Percentiles rank a stretch among this genome's conserved stretches.
phyloP scores from a whole-genome alignment of 2,113 vertebrate species.

The Oplegnathus fasciatus region DNA sequence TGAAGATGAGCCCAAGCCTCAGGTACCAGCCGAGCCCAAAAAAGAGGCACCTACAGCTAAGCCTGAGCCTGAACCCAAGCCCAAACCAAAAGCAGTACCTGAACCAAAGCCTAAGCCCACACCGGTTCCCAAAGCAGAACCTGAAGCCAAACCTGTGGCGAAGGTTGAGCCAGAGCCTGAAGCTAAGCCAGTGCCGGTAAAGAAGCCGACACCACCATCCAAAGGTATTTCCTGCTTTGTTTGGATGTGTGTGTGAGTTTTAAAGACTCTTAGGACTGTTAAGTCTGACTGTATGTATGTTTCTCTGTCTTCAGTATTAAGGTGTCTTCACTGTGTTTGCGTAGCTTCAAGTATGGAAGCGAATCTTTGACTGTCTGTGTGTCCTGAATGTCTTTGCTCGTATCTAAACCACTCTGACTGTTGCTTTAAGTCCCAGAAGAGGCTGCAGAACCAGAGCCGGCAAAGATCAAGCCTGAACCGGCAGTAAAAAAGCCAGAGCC shows the following conservation, averaged over 20 bases:
- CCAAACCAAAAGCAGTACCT: slow-evolving; percentile 44
- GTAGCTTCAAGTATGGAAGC: slow-evolving; percentile 74
- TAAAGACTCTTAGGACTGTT: neutral
- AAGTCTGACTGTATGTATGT: slow-evolving; percentile 20
- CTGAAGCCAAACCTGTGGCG: slow-evolving; percentile 53
- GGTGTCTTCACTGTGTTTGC: slow-evolving; percentile 36
- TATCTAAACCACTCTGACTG: slow-evolving; percentile 58
- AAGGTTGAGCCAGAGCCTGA: slow-evolving; percentile 51
- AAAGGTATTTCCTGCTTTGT: slow-evolving; percentile 82
- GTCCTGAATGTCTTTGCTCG: slow-evolving; percentile 33
- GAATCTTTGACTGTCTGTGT: slow-evolving; percentile 64
- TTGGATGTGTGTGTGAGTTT: slow-evolving; percentile 27
- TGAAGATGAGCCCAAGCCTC: slow-evolving; percentile 78
- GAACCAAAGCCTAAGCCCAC: slow-evolving; percentile 52
- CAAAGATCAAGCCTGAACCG: slow-evolving; percentile 56
- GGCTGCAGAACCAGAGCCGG: slow-evolving; percentile 35
- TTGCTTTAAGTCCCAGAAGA: slow-evolving; percentile 87
- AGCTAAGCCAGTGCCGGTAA: slow-evolving; percentile 7
- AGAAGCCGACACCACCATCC: slow-evolving; percentile 69
- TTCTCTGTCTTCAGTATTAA: slow-evolving; percentile 23
- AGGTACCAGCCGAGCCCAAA: slow-evolving; percentile 73
- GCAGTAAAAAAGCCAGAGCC: slow-evolving; percentile 47
- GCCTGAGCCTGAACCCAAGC: slow-evolving; percentile 46
- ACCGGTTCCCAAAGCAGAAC: slow-evolving; percentile 33
- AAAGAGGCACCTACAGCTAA: slow-evolving; percentile 62